Base-by-base conservation (phyloP, 2,113 vertebrate species). In the Eulacestoma nigropectus region DNA sequence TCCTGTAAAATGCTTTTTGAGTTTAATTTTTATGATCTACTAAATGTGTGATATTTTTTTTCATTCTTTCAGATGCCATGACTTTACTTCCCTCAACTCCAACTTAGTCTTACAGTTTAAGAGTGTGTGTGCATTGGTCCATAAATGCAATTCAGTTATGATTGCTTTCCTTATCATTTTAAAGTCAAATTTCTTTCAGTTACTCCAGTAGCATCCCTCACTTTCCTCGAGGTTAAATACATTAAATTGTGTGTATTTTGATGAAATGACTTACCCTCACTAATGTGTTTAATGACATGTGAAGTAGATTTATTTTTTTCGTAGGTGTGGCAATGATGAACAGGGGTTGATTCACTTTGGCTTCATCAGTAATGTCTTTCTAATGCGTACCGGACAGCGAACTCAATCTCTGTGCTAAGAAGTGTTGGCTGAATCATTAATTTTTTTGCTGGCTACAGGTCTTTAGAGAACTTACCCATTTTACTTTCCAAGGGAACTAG, bases 191-290 rank as follows among this genome's bases (percentile, higher is more conserved):
- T 65, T 77, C 12, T 89, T 79, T 62, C 41, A 55, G 13, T 46
- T n/a, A 42, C 20, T 60, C 16, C n/a, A 80, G 7, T 20, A 77
- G 2, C 37, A 49, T 3, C 1, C 10, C 1, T 2, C 8, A 33
- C 33, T 84, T 84, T 84, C 11, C 32, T 60, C 16, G 19, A 81
- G 35, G 47, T 32, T 81, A 72, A 64, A 55, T 69, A 63, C 6
- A 29, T 64, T 50, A 14, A 44, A 23, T 57, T 91, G 76, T 41
- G 14, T 62, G 12, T 59, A 70, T 82, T 87, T 72, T 3, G 7
- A 81, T 74, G 60, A 55, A 87, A 81, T 89, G 57, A 67, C 29
- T 87, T 89, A 65, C 29, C 7, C 17, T 92, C 21, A 35, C 20
- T 74, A 67, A 91, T 63, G 5, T 70, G 11, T 78, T 64, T 32